These are phyloP conservation scores for Pogonomyrmex californicus DNA, from an alignment of 1,140 invertebrate genomes.

Conservation along the genomic window DNA sequence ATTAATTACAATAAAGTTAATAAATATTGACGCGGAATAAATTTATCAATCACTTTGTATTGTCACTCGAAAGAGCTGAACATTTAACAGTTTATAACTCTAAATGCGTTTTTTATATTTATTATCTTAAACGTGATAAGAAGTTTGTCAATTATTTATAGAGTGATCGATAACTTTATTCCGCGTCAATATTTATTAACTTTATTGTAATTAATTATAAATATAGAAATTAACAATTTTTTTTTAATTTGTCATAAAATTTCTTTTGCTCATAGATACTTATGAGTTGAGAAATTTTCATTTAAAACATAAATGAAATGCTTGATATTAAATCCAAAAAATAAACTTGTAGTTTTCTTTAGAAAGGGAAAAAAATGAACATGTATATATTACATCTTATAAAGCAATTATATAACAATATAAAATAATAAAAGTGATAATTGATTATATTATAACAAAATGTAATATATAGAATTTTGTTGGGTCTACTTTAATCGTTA, in stretches of 20 bases:
- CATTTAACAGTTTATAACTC: no score
- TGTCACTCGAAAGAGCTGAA: no score
- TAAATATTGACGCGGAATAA: not conserved
- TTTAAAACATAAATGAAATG: not conserved
- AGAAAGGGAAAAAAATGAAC: not conserved
- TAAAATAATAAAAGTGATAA: not conserved
- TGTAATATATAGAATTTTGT: not conserved
- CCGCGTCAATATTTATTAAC: not conserved
- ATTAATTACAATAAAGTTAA: not conserved
- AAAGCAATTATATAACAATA: not conserved
- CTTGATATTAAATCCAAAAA: not conserved
- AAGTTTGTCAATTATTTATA: no score
- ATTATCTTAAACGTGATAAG: no score
- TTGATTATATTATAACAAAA: constrained; percentile 2
- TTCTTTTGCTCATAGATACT: not conserved
- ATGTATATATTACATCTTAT: not conserved
- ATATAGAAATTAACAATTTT: not conserved
- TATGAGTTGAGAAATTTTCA: not conserved
- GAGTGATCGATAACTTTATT: not conserved
- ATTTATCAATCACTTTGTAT: not conserved
- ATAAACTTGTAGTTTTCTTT: not conserved
- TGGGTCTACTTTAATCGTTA: constrained; percentile 12
- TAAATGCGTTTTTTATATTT: no score
- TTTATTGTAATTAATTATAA: constrained; percentile 7
- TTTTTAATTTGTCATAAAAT: constrained; percentile 4